phyloP scores from a whole-genome alignment of 2,888 invertebrate genomes.

The Fragum whitleyi region DNA sequence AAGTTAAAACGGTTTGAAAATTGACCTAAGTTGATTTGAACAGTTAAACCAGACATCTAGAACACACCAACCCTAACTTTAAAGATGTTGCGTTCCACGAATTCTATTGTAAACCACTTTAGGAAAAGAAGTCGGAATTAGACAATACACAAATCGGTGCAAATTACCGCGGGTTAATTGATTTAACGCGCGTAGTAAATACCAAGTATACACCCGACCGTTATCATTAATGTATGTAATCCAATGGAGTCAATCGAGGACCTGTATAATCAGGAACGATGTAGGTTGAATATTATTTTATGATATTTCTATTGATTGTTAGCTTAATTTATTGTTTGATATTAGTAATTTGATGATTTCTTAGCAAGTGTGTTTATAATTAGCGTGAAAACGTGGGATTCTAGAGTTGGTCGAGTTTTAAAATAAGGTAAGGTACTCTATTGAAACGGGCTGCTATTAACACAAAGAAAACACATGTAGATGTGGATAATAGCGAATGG shows the following conservation, averaged over 20 bases:
- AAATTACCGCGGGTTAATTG: constrained; percentile 13
- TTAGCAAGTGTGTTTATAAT: not conserved
- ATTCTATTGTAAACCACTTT: too few species aligned
- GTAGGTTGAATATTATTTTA: constrained; percentile 2
- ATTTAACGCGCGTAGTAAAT: constrained; percentile 24
- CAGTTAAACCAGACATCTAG: too few species aligned
- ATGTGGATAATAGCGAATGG: not conserved
- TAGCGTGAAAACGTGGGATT: not conserved
- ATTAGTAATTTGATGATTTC: not conserved
- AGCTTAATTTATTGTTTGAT: not conserved
- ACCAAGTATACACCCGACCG: constrained; percentile 6
- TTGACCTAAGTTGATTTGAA: too few species aligned
- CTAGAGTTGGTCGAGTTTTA: not conserved
- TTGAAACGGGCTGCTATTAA: constrained; percentile 24
- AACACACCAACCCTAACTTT: too few species aligned
- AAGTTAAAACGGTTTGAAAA: too few species aligned
- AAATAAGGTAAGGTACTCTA: constrained; percentile 11
- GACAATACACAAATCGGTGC: not conserved
- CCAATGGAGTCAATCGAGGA: not conserved
- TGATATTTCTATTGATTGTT: not conserved
- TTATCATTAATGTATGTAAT: constrained; percentile 19
- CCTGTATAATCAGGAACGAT: constrained; percentile 18
- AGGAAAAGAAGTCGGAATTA: not conserved
- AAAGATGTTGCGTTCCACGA: too few species aligned
- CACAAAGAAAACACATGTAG: constrained; percentile 29